Evolutionary conservation across 2,888 invertebrate species (phyloP).

Genomic region (Lycocerus yunnanus): DNA sequence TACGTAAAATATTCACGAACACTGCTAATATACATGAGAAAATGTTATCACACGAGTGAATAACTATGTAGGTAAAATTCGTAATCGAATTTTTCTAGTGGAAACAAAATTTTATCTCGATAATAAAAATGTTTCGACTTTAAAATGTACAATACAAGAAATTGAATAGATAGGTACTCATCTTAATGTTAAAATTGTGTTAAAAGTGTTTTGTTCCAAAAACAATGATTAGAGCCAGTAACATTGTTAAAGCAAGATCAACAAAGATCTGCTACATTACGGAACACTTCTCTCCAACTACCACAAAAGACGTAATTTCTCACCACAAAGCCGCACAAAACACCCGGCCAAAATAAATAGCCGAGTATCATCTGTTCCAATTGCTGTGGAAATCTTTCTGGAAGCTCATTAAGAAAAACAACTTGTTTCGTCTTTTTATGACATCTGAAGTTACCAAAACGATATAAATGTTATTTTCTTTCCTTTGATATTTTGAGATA

Average conservation of each 20-base stretch:
- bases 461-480: neutral
- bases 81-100: neutral
- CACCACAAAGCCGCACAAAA: neutral
- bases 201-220: neutral
- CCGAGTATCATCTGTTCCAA: neutral
- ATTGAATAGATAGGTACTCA: neutral
- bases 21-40: slow-evolving; percentile 17
- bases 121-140: neutral
- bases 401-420: neutral
- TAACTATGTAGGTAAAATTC: slow-evolving; percentile 23
- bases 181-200: neutral
- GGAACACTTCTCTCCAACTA: neutral
- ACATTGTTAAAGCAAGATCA: neutral
- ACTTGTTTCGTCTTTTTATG: neutral
- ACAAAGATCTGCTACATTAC: neutral
- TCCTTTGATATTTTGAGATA: neutral
- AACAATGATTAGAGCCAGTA: neutral
- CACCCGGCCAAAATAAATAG: neutral
- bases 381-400: neutral
- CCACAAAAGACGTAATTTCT: neutral
- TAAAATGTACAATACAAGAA: neutral
- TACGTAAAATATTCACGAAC: slow-evolving; percentile 18
- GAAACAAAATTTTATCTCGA: neutral
- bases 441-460: neutral
- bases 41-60: slow-evolving; percentile 20